These are phyloP conservation scores for Bugulina stolonifera DNA, from an alignment of 2,888 invertebrate genomes.

Conservation along the genomic window DNA sequence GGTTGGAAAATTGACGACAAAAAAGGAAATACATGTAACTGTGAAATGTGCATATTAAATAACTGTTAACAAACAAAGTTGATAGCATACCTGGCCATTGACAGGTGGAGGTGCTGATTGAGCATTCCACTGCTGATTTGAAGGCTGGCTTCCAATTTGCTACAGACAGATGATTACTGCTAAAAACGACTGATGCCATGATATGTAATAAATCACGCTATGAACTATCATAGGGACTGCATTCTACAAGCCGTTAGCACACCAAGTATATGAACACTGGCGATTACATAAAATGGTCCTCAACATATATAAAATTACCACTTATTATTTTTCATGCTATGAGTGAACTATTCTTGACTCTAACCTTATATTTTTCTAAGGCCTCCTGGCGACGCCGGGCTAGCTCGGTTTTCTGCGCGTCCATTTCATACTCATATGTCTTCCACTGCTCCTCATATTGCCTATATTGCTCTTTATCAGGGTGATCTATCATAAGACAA, in stretches of 20 bases:
- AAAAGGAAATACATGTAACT: not conserved
- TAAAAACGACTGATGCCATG: no score
- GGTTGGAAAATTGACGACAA: not conserved
- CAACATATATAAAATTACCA: no score
- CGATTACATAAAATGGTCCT: no score
- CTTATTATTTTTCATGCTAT: no score
- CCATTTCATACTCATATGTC: constrained; percentile 58
- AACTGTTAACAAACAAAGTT: no score
- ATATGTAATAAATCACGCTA: no score
- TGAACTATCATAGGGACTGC: no score
- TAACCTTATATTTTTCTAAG: not conserved
- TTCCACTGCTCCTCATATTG: constrained; percentile 83
- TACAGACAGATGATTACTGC: no score
- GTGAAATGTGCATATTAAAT: not conserved
- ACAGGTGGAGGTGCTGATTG: not conserved
- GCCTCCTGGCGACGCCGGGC: not conserved
- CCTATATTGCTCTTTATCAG: constrained; percentile 64
- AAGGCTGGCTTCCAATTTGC: not conserved
- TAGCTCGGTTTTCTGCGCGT: constrained; percentile 39
- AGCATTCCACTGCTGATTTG: constrained; percentile 8
- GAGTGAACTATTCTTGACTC: no score
- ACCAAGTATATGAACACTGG: no score
- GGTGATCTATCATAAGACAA: constrained; percentile 61
- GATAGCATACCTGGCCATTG: not conserved
- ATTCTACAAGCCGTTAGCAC: no score